Evolutionary conservation across 2,888 invertebrate genomes (phyloP), one percentile per base, ranked within the genome.

Genomic region (Ormyrus nitidulus): DNA sequence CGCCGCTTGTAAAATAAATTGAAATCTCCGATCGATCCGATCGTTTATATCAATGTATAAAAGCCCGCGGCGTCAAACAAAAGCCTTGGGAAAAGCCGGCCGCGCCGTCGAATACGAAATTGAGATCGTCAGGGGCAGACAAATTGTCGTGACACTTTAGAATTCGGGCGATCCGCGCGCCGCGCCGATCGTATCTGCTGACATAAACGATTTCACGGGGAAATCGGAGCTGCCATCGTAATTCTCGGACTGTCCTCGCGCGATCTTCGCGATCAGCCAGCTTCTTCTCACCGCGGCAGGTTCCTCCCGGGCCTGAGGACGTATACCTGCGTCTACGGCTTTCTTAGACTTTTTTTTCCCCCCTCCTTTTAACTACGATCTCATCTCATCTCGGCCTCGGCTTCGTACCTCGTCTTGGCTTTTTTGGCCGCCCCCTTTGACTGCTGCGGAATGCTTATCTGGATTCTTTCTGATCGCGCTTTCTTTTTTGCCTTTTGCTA

Each of bases 141-240:
- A 81, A 79, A 78, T 81, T 71, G 71, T 54, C 68, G 69, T 54
- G 81, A 77, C 73, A 77, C 79, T 69, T 74, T 77, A 77, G 73
- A 81, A 79, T 73, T 80, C 72, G 44, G 68, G 44, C 64, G 58
- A 69, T 77, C 34, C 53, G 58, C 66, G 19, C 19, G 19, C 19
- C 19, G 19, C 19, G 19, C 19, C 19, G 83, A 76, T 79, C 64
- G 51, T 77, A 79, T 81, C 77, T 72, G 73, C 65, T 68, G 83
- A 83, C 83, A 79, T 81, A 81, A 83, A 81, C 83, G 82, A 81
- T 81, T 81, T 79, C 80, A 81, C 77, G 74, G 66, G 68, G 82
- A 80, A 82, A 83, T 83, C 81, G 77, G 77, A 79, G 68, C 54
- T 69, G 58, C 83, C 53, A 77, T 76, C 77, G 82, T 79, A 76